Base-by-base conservation (phyloP, 2,888 invertebrate genomes). In the Dolichopus griseipennis region DNA sequence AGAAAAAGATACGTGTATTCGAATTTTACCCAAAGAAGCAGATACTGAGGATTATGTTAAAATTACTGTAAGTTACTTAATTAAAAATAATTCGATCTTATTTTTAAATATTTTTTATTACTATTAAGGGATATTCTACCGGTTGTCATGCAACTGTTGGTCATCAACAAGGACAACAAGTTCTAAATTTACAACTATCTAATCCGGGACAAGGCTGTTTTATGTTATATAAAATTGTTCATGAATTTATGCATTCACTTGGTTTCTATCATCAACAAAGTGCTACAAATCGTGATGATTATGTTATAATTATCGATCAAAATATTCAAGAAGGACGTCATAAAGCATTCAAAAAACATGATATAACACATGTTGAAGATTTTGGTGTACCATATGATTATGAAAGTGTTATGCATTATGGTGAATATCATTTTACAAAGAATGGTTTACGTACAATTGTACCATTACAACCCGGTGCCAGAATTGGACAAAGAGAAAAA, bases 241-340 rank as follows among this genome's bases (percentile, higher is more conserved):
- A 92, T 74, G 92, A 93, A 77, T 81, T 92, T 69, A 85, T 92
- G 77, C 92, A 93, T 74, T 89, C 88, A 0, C 75, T 89, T 8
- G 92, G 92, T 0, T 92, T 92, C 78, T 84, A 89, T 76, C 92
- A 92, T 76, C 91, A 92, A 75, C 92, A 92, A 77, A 91, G 89
- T 75, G 85, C 91, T 0, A 85, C 84, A 6, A 89, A 92, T 75
- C 83, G 92, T 0, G 91, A 92, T 75, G 84, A 87, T 27, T 89
- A 84, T 73, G 89, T 90, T 0, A 79, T 75, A 0, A 85, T 92
- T 64, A 82, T 83, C 3, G 71, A 71, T 67, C 79, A 78, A 43
- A 79, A 81, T 68, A 78, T 81, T n/a, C 18, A 77, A 75, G 68
- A 77, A 84, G 90, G 88, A 1, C 83, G 84, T 8, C 84, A 86